Evolutionary conservation across 2,797 vertebrate genomes (phyloP), one percentile per base, ranked within the genome.

Genomic region (Peromyscus nudipes): DNA sequence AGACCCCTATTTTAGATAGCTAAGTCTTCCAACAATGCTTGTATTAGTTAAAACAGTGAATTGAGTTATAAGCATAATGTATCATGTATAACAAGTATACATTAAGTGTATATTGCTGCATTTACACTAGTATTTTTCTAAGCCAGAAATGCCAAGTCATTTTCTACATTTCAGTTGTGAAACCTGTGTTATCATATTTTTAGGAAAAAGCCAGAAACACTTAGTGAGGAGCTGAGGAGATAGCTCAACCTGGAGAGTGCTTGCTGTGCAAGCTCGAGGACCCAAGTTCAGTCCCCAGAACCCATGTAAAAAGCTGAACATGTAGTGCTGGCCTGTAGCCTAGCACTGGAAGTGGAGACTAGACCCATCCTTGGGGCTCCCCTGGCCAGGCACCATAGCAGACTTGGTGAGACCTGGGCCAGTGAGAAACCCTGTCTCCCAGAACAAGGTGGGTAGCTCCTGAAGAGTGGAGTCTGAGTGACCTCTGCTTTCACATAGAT

Each of bases 121-220:
- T 80, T 92, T 21, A 69, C 17, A n/a, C 21, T n/a, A 57, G 7
- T 96, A 14, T 52, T 60, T 85, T 94, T 91, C 55, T 43, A 83
- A n/a, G 52, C 80, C 75, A 52, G 34, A 96, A 92, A 89, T 86
- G 83, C 29, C 79, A 85, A 82, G 23, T 93, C 76, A 37, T 81
- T 92, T 92, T 91, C n/a, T n/a, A 62, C 37, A 87, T 90, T 83
- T 90, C 34, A 93, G 4, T 92, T 93, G 9, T 93, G 40, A 96
- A 92, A 67, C 14, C 27, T 95, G 1, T 60, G 29, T 4, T 84
- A 9, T 92, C n/a, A 43, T 75, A 64, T 82, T 95, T 92, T 94
- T 95, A 37, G 57, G 89, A 91, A 75, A 55, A 64, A 17, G 31
- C 12, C 77, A 88, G 57, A 92, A 94, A 93, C 95, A 71, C 23